Base-by-base conservation (phyloP, 92 coral and sea anemone genomes). In the Porites divaricata region DNA sequence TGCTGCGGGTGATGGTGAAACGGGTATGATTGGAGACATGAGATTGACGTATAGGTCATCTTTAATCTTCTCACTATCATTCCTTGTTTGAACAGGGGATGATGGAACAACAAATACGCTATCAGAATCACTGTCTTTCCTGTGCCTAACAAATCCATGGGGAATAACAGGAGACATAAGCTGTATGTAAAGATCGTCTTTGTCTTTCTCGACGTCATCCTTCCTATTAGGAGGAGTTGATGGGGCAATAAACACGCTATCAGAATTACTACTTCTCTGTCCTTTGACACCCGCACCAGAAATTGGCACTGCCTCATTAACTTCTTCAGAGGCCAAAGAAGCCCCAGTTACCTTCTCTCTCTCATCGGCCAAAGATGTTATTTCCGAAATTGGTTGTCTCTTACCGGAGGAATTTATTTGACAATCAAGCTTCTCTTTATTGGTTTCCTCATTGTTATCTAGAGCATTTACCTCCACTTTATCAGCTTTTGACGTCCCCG, bases 1-100 rank as follows among this genome's bases (percentile, higher is more conserved):
- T 8, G 76, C 41, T 6, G 57, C 11, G 23, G 54, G 50, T 51
- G 57, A 28, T 35, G 15, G 75, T 28, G 85, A 35, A 35, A 35
- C 45, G 4, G 45, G 84, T 67, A 80, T 80, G 19, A 68, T 26
- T 10, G 84, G 84, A 69, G 84, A 80, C 84, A 68, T 67, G 12
- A 67, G 54, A 68, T 56, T 45, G 19, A 19, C 66, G 35, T 80
- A 80, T 24, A 50, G 9, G n/a, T 67, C 84, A 17, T 25, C 52
- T 19, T 67, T 56, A 1, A 52, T 16, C 19, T 28, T 57, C n/a
- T 54, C 54, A 52, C 66, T 23, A 53, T 26, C 35, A 51, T 19
- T 5, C n/a, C 35, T 24, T 9, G 35, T 45, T 8, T 48, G 50
- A 22, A 21, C n/a, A 22, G 61, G 50, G 8, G 82, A 9, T 24